Conservation (phyloP, 2,797 vertebrate genomes). For the Echeneis naucrates region DNA sequence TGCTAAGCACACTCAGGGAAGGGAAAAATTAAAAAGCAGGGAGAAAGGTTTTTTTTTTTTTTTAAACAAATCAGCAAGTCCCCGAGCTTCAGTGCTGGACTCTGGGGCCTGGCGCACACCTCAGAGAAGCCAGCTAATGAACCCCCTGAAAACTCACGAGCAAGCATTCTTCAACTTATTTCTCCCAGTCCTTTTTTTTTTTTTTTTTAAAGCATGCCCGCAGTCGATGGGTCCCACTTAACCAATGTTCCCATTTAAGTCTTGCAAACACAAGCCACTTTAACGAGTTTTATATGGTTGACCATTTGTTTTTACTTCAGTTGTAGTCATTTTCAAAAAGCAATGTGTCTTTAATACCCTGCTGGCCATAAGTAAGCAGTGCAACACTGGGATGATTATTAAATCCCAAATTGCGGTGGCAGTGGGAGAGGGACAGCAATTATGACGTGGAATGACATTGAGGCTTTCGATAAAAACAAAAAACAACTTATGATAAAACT, state of each 20-base stretch:
- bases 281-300: slow-evolving; percentile 44
- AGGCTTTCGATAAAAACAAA: too few relatives aligned
- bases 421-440: slow-evolving; percentile 12
- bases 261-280: slow-evolving; percentile 38
- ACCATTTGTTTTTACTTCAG: neutral
- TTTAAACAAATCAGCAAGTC: slow-evolving; percentile 80
- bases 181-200: slow-evolving; percentile 35
- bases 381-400: slow-evolving; percentile 15
- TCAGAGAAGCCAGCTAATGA: slow-evolving; percentile 77
- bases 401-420: slow-evolving; percentile 37
- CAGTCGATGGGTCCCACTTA: slow-evolving; percentile 36
- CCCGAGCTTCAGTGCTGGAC: slow-evolving; percentile 61
- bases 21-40: slow-evolving; percentile 50
- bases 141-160: slow-evolving; percentile 55
- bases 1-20: slow-evolving; percentile 46
- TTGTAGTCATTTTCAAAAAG: slow-evolving; percentile 19
- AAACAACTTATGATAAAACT: too few relatives aligned
- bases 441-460: slow-evolving; percentile 53
- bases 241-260: slow-evolving; percentile 46
- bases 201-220: slow-evolving; percentile 30
- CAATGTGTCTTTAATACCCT: slow-evolving; percentile 1
- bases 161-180: slow-evolving; percentile 57
- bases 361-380: neutral
- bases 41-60: slow-evolving; percentile 66
- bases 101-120: slow-evolving; percentile 41